Base-by-base conservation (phyloP, 2,888 invertebrate species). In the Drosophila quinaria region DNA sequence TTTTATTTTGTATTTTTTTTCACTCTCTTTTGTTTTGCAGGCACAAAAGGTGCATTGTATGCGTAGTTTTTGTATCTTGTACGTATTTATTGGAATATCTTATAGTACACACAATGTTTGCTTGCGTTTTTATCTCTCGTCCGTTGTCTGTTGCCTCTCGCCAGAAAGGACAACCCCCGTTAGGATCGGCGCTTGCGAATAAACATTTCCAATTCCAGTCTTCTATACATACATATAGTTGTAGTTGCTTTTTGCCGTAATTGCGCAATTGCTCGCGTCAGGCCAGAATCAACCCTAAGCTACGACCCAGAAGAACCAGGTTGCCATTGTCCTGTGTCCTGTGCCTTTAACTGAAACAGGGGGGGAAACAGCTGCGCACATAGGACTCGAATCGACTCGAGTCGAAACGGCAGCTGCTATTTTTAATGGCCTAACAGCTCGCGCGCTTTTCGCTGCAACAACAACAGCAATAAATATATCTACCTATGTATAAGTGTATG, bases 261-360 rank as follows among this genome's bases (percentile, higher is more conserved):
- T 89, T 87, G 86, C 85, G 87, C 86, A 86, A 89, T 87, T 89
- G 85, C 74, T 68, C 72, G 50, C 59, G 42, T 61, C 63, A 67
- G 63, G 63, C 50, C 46, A 39, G 71, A 71, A 37, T 15, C 33
- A 60, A 60, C 59, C 59, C 59, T 50, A 50, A 50, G 31, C 33
- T 29, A 31, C n/a, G 22, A 25, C 25, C 25, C n/a, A 13, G 46
- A 19, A 41, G 35, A 22, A 41, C 56, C 61, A 39, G 49, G 58
- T 56, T 56, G 59, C 52, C 59, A 60, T 87, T 89, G 86, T 86
- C 86, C 87, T 86, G 86, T 89, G 86, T 86, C 86, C 87, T 86
- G 86, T 89, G 88, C 88, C 88, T 8, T 2, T 29, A 8, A 74
- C 87, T 84, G n/a, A 46, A 54, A 61, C n/a, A 65, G 35, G 58